Evolutionary conservation across 2,888 invertebrate species (phyloP).

Genomic region (Baronia brevicornis): DNA sequence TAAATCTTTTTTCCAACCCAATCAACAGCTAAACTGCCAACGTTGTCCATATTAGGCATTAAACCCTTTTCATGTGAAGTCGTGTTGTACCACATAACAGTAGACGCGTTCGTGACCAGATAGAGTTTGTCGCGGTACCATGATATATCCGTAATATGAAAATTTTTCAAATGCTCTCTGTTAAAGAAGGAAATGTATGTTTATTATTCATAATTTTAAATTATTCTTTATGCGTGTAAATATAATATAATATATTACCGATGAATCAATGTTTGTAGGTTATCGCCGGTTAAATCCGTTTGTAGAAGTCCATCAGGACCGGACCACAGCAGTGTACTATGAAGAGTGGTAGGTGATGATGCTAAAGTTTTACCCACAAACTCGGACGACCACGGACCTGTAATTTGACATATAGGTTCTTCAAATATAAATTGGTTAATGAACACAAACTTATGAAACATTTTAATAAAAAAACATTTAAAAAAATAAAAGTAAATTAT

Average conservation of each 20-base stretch:
- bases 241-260: conserved; percentile 32
- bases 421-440: neutral
- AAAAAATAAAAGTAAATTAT: too few species aligned
- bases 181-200: conserved; percentile 6
- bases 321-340: conserved; percentile 83
- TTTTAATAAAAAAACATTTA: too few species aligned
- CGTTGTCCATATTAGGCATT: conserved; percentile 80
- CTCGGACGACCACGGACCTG: conserved; percentile 86
- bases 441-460: too few species aligned
- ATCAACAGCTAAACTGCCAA: conserved; percentile 89
- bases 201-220: neutral
- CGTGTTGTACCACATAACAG: conserved; percentile 82
- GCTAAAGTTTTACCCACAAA: conserved; percentile 83
- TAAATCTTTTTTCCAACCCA: conserved; percentile 93
- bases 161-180: conserved; percentile 70
- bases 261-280: conserved; percentile 81
- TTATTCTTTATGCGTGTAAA: conserved; percentile 17
- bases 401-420: conserved; percentile 6
- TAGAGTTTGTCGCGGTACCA: conserved; percentile 86
- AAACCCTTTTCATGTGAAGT: conserved; percentile 74
- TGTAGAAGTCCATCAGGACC: conserved; percentile 84
- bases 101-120: conserved; percentile 83
- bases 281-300: conserved; percentile 88
- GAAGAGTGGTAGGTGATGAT: conserved; percentile 68
- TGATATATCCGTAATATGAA: conserved; percentile 81